phyloP scores from a whole-genome alignment of 2,888 invertebrate species.

The Aspidapion aeneum region DNA sequence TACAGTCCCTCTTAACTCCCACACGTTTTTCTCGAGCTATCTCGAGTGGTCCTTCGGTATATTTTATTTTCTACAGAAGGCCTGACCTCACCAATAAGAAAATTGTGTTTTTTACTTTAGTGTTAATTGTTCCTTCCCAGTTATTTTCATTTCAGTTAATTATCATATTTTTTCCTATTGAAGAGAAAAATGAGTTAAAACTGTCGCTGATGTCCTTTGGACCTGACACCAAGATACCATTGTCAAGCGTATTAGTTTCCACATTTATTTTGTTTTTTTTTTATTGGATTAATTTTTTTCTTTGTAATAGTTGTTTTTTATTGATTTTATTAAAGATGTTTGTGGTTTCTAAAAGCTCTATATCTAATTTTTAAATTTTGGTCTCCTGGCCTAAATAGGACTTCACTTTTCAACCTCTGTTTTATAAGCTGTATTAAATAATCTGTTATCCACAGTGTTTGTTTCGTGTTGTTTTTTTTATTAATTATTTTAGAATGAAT shows the following conservation, averaged over 20 bases:
- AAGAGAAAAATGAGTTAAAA: not conserved
- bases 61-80: no score
- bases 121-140: not conserved
- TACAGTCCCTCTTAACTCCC: no score
- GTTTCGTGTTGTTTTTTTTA: not conserved
- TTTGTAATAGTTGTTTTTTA: not conserved
- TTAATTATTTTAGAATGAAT: not conserved
- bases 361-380: not conserved
- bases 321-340: not conserved
- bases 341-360: not conserved
- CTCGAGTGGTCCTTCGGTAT: no score
- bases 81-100: no score
- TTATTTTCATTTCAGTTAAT: not conserved
- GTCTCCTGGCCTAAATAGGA: not conserved
- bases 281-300: not conserved
- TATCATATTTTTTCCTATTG: not conserved
- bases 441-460: not conserved
- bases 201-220: not conserved
- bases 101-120: not conserved
- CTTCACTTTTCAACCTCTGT: not conserved
- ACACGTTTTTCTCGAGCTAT: no score
- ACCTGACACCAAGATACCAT: not conserved
- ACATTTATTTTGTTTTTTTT: not conserved
- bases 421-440: not conserved
- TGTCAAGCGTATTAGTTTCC: not conserved